phyloP scores from a whole-genome alignment of 2,113 vertebrate species.

The Tetrao urogallus region DNA sequence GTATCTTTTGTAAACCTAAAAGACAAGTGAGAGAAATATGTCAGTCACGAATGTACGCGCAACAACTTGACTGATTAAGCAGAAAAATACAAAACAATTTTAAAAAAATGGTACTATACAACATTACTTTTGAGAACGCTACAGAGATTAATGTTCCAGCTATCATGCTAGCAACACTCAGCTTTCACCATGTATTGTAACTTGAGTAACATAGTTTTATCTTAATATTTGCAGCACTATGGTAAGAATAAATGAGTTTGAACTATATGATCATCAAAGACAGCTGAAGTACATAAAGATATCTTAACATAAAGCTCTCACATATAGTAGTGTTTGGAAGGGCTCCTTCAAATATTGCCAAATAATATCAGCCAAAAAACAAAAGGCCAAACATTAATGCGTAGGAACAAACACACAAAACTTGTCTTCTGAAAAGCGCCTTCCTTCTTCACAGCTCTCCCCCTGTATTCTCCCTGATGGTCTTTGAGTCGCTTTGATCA shows the following conservation, averaged over 20 bases:
- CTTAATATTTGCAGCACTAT: neutral
- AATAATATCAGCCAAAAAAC: neutral
- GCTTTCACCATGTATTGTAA: neutral
- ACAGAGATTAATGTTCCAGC: neutral
- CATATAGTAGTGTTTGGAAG: neutral
- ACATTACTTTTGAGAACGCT: neutral
- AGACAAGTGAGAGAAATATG: conserved; percentile 20
- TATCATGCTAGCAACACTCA: neutral
- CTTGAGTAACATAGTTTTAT: neutral
- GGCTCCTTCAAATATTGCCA: neutral
- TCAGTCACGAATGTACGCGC: neutral
- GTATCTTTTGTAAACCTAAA: conserved; percentile 94
- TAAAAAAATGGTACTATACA: neutral
- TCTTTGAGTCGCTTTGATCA: neutral
- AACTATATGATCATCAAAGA: neutral
- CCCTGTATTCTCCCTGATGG: neutral
- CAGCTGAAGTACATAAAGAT: neutral
- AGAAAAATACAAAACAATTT: neutral
- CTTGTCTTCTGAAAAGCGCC: neutral
- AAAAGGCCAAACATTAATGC: neutral
- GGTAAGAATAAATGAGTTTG: neutral
- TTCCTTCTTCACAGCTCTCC: neutral
- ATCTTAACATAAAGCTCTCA: neutral
- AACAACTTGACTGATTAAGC: neutral
- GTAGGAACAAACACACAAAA: neutral